Percentiles rank a stretch among this genome's conserved stretches.
phyloP scores from a whole-genome alignment of 2,888 invertebrate species.

The Drosophila percnosoma region DNA sequence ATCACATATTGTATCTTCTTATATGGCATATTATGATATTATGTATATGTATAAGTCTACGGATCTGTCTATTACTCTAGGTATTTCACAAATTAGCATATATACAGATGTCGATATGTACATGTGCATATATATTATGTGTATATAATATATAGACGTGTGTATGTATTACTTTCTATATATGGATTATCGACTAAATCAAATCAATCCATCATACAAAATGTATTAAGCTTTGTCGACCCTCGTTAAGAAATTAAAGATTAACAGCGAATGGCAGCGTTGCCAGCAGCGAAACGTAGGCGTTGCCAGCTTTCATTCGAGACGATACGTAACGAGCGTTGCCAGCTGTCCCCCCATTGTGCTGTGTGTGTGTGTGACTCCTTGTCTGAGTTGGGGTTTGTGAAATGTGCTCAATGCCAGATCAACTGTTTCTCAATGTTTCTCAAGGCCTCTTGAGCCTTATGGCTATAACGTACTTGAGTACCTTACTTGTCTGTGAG shows the following conservation, averaged over 20 bases:
- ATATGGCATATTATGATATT: conserved; percentile 67
- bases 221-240: conserved; percentile 26
- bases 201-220: conserved; percentile 10
- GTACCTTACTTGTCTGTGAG: conserved; percentile 8
- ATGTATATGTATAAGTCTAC: conserved; percentile 70
- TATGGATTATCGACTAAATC: conserved; percentile 19
- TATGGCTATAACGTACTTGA: conserved; percentile 1
- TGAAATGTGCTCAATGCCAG: background rate
- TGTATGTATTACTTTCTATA: conserved; percentile 26
- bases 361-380: background rate
- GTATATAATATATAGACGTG: conserved; percentile 18
- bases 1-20: conserved; percentile 51
- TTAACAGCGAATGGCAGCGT: conserved; percentile 21
- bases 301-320: conserved; percentile 51
- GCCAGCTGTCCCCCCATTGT: conserved; percentile 20
- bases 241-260: conserved; percentile 25
- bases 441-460: background rate
- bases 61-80: conserved; percentile 58
- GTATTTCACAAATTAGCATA: conserved; percentile 43
- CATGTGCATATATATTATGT: conserved; percentile 23
- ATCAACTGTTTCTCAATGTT: conserved; percentile 9
- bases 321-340: conserved; percentile 13
- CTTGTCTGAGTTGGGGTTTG: conserved; percentile 11
- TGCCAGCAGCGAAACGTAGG: conserved; percentile 33
- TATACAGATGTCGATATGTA: conserved; percentile 21